A percentile compares a stretch with the other conserved stretches of the same genome.
phyloP scores from a whole-genome alignment of 1,140 invertebrate genomes.

The Polypedilum pembai region DNA sequence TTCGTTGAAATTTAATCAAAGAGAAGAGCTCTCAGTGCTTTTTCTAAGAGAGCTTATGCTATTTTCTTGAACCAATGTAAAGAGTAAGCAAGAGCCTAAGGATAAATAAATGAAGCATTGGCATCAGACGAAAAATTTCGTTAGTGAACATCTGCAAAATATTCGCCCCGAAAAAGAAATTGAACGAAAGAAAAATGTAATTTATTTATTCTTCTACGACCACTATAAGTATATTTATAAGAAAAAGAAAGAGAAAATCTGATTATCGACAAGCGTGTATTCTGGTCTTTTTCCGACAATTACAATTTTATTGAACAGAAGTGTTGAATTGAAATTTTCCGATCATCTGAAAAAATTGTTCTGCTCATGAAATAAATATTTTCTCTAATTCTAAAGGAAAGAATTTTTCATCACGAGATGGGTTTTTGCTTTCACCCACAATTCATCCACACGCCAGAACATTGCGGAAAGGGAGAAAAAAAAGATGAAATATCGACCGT shows the following conservation, averaged over 20 bases:
- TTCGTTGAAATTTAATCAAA: not conserved
- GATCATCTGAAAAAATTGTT: too few relatives aligned
- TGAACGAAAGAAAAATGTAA: not conserved
- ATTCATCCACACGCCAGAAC: not conserved
- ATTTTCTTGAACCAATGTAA: not conserved
- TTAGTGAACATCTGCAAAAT: not conserved
- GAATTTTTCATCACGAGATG: not conserved
- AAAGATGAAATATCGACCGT: conserved; percentile 22
- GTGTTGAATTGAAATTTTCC: too few relatives aligned
- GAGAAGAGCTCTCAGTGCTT: not conserved
- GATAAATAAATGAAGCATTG: not conserved
- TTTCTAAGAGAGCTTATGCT: not conserved
- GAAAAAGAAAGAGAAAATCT: not conserved
- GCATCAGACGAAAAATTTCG: not conserved
- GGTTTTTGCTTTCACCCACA: not conserved
- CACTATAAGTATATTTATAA: not conserved
- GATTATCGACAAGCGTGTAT: not conserved
- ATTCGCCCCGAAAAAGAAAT: not conserved
- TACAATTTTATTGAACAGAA: not conserved
- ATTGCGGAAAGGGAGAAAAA: not conserved
- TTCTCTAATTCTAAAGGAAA: not conserved
- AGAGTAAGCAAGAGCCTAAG: not conserved
- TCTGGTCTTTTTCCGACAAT: not conserved
- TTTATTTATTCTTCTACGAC: conserved; percentile 10
- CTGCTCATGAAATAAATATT: too few relatives aligned